These are phyloP conservation scores for Calcarius ornatus DNA, from an alignment of 2,113 vertebrate genomes.

Conservation along the genomic window DNA sequence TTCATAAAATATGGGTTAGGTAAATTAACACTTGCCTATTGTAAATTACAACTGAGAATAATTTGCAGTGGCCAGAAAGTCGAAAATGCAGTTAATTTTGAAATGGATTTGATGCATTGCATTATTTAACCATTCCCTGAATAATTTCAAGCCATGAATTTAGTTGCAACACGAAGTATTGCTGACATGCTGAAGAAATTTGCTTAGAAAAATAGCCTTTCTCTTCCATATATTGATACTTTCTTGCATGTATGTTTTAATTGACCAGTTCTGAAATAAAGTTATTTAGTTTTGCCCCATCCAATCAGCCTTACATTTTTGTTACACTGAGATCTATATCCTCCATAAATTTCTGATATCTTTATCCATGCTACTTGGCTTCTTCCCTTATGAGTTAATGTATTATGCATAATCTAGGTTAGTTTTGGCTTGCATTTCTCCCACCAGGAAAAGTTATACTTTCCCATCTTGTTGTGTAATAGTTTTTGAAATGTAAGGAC, in stretches of 20 bases:
- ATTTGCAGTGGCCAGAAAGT: constrained; percentile 19
- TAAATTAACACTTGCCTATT: constrained; percentile 61
- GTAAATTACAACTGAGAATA: constrained; percentile 54
- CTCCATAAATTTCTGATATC: constrained; percentile 3
- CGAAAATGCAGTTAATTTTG: constrained; percentile 27
- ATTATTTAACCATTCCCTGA: constrained; percentile 47
- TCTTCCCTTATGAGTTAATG: not conserved
- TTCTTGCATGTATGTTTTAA: constrained; percentile 36
- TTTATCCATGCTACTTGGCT: not conserved
- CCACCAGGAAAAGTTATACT: not conserved
- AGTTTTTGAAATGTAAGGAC: not conserved
- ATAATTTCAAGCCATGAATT: constrained; percentile 58
- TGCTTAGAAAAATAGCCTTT: constrained; percentile 16
- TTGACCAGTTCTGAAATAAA: constrained; percentile 6
- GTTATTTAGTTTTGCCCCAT: not conserved
- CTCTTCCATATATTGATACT: not conserved
- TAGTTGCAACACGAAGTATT: not conserved
- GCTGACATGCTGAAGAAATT: constrained; percentile 29
- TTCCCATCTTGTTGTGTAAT: not conserved
- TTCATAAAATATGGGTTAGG: constrained; percentile 59
- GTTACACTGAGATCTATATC: not conserved
- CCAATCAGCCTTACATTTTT: not conserved
- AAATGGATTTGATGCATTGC: constrained; percentile 21
- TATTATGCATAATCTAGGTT: not conserved
- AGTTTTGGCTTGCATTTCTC: not conserved